Base-by-base conservation (phyloP, 2,797 vertebrate species). In the Hirundo rustica region DNA sequence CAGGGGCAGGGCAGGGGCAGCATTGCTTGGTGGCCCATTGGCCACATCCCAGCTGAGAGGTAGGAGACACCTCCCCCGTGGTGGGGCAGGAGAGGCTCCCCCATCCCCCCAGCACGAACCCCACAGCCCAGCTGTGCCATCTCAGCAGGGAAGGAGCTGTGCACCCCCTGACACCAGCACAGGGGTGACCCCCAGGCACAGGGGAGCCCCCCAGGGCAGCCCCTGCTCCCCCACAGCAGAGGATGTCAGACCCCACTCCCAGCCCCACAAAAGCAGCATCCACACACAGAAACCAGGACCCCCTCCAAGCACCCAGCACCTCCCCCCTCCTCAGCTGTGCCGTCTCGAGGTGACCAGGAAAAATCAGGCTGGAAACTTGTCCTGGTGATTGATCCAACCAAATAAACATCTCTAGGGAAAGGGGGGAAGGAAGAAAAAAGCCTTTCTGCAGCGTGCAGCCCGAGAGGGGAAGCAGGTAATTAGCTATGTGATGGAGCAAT, bases 391-490 rank as follows among this genome's bases (percentile, higher is more conserved):
- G 92, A 78, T 91, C 82, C 60, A 30, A 70, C 74, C 80, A 64
- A 93, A 88, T 73, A 90, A 88, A 73, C 60, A 71, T 70, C 94
- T 66, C 80, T 13, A 27, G 88, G 83, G 80, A 84, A 76, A 85
- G 38, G 9, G n/a, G 44, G 19, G 6, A 36, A 61, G 47, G 8
- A 14, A 29, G 27, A 27, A 70, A 75, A 67, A 38, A 44, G 22
- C 50, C 42, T 73, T 92, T 88, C 80, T 86, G 51, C 85, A 82
- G 76, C 9, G 0, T 32, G 17, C 68, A 89, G 90, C 73, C 61
- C 4, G 75, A 88, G 93, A 88, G 70, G 78, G 89, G 89, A 89
- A 92, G 85, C 88, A 95, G 93, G 94, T 92, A 89, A 96, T 95
- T 93, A 96, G 90, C 93, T 79, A 84, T 19, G 75, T 86, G 92